Conservation (phyloP, 2,888 invertebrate genomes). For the Ectemnius lituratus region DNA sequence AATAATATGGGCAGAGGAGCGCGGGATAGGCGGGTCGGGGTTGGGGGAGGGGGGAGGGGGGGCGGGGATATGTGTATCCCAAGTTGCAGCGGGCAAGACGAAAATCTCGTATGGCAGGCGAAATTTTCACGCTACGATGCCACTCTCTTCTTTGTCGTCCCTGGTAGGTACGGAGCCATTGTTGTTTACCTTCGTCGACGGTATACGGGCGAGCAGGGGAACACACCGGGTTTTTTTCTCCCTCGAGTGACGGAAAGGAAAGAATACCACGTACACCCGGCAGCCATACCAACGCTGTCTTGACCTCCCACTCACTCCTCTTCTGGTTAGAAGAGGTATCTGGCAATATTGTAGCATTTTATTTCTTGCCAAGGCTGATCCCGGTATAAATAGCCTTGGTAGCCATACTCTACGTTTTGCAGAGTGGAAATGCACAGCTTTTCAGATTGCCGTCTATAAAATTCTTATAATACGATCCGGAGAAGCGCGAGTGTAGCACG, state of each 20-base stretch:
- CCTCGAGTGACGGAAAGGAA: constrained; percentile 26
- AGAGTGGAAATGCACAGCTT: no score
- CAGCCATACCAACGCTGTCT: constrained; percentile 20
- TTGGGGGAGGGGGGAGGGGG: no score
- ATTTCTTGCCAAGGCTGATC: not conserved
- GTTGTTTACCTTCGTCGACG: constrained; percentile 18
- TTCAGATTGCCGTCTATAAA: no score
- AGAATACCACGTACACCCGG: constrained; percentile 13
- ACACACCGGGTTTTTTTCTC: constrained; percentile 27
- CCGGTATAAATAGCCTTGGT: not conserved
- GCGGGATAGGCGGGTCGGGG: constrained; percentile 13
- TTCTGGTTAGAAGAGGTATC: not conserved
- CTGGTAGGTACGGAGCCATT: constrained; percentile 14
- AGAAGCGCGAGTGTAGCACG: no score
- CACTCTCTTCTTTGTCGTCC: constrained; percentile 29
- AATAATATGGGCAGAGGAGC: constrained; percentile 36
- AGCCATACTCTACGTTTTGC: no score
- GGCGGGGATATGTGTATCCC: constrained; percentile 21
- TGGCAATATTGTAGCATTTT: not conserved
- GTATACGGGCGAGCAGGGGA: constrained; percentile 17
- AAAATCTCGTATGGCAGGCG: constrained; percentile 38
- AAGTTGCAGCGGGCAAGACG: constrained; percentile 20
- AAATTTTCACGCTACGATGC: constrained; percentile 46
- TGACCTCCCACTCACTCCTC: not conserved
- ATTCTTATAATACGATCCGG: no score